Percentiles rank a stretch among this genome's conserved stretches.
phyloP scores from a whole-genome alignment of 2,797 vertebrate genomes.

The Galagoides demidoff region DNA sequence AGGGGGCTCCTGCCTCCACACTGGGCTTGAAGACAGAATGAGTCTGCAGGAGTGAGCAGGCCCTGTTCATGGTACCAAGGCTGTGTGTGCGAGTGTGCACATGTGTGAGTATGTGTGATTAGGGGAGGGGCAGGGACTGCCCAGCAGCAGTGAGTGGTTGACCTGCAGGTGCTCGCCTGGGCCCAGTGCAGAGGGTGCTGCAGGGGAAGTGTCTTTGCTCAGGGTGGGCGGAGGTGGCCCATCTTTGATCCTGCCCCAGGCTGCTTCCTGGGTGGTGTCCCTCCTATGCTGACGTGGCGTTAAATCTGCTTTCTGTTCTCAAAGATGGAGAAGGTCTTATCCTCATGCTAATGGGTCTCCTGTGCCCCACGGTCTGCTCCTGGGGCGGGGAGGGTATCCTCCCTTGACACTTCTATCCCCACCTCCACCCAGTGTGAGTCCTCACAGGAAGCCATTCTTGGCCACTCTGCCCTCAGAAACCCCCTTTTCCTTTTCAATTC shows the following conservation, averaged over 20 bases:
- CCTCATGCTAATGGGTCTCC: not conserved
- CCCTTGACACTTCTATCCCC: not conserved
- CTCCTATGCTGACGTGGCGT: not conserved
- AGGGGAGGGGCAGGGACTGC: not conserved
- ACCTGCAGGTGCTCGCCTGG: not conserved
- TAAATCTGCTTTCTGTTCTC: not conserved
- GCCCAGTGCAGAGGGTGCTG: not conserved
- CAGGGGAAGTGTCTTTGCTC: slow-evolving; percentile 33
- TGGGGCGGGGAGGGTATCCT: not conserved
- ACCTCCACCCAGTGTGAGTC: too few species aligned
- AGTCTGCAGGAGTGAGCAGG: not conserved
- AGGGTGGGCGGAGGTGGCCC: not conserved
- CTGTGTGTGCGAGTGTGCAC: not conserved
- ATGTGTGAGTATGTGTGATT: too few species aligned
- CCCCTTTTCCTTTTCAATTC: not conserved
- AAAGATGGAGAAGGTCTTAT: not conserved
- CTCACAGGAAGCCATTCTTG: not conserved
- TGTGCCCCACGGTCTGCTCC: not conserved
- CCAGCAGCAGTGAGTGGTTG: not conserved
- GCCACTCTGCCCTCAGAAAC: not conserved
- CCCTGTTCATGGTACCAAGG: not conserved
- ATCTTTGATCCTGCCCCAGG: not conserved
- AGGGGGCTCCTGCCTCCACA: not conserved
- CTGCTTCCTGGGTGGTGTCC: slow-evolving; percentile 65
- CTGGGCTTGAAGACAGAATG: not conserved